Percentiles rank a stretch among this genome's conserved stretches.
Conservation (phyloP, 2,113 vertebrate species). For the Ovis aries region DNA sequence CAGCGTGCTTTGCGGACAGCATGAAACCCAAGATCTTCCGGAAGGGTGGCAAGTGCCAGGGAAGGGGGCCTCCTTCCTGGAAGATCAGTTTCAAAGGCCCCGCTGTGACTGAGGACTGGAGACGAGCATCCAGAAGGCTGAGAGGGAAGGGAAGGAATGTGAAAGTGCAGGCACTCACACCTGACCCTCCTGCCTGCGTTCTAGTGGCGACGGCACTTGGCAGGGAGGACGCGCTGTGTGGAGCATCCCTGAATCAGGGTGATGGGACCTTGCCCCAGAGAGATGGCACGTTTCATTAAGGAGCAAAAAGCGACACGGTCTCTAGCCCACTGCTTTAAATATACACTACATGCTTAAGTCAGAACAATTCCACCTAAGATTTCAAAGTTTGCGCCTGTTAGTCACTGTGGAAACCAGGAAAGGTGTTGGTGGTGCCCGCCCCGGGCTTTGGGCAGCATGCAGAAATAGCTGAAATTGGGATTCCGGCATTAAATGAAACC, state of each 20-base stretch:
- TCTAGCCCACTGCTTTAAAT: neutral
- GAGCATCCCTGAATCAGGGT: neutral
- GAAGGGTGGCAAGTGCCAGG: neutral
- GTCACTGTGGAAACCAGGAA: neutral
- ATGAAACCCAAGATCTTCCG: too few relatives aligned
- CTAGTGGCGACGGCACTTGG: rapidly evolving
- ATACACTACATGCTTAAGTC: neutral
- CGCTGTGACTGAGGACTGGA: neutral
- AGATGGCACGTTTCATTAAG: neutral
- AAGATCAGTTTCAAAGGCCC: neutral
- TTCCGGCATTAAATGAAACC: neutral
- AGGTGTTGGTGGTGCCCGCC: neutral
- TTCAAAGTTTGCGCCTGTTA: neutral
- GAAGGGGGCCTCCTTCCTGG: neutral
- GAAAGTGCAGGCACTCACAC: too few relatives aligned
- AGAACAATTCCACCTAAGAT: neutral
- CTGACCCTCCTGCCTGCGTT: rapidly evolving
- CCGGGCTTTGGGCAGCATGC: rapidly evolving
- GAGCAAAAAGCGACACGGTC: too few relatives aligned
- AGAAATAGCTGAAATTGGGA: neutral
- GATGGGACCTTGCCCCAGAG: neutral
- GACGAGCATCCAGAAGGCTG: neutral
- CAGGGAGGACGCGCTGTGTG: rapidly evolving
- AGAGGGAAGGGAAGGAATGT: neutral
- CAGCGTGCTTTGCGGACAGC: rapidly evolving